Conservation (phyloP, 2,888 invertebrate genomes). For the Megaustenia siamemsis region DNA sequence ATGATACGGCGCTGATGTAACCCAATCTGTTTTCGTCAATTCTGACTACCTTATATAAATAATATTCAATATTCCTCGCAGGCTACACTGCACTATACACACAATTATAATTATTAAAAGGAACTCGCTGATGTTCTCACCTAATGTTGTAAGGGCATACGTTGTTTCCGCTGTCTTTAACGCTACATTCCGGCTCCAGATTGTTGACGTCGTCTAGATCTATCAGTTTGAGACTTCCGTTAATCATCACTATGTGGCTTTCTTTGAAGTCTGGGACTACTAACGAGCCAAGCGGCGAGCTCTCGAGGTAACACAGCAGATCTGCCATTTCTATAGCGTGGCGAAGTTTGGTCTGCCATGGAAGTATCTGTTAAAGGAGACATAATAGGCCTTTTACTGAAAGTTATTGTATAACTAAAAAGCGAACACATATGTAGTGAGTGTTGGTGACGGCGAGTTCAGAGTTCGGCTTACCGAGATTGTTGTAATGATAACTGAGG, state of each 20-base stretch:
- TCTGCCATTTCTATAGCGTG: conserved; percentile 72
- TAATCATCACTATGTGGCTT: conserved; percentile 73
- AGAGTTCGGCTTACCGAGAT: no score
- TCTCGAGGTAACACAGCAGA: conserved; percentile 72
- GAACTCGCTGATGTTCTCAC: conserved; percentile 57
- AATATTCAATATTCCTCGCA: background rate
- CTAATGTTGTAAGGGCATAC: conserved; percentile 35
- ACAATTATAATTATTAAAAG: background rate
- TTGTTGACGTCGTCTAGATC: conserved; percentile 77
- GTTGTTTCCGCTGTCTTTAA: conserved; percentile 52
- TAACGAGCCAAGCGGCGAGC: conserved; percentile 76
- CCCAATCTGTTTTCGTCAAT: no score
- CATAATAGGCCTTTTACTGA: no score
- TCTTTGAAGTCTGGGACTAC: conserved; percentile 76
- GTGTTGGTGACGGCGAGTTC: no score
- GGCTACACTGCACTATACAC: background rate
- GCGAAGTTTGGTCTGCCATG: conserved; percentile 67
- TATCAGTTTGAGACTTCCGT: conserved; percentile 72
- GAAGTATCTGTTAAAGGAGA: conserved; percentile 63
- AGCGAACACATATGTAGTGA: no score
- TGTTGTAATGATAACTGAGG: no score
- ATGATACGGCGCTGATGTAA: no score
- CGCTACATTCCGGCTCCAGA: conserved; percentile 70
- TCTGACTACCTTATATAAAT: no score
- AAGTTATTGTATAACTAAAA: no score